Conservation (phyloP, 2,888 invertebrate species). For the Hoplodrina ambigua region DNA sequence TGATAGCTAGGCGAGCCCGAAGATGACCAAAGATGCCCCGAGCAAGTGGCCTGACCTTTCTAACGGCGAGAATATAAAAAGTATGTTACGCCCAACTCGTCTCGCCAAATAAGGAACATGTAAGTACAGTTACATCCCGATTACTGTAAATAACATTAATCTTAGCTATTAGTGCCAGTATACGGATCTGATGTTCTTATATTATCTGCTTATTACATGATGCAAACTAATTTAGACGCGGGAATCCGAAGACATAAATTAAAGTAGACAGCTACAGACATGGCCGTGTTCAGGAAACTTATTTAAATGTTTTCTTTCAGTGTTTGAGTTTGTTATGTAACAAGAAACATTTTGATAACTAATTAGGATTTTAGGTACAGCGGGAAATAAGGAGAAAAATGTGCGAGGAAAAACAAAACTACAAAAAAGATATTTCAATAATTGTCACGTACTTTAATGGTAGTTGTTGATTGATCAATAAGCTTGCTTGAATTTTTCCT, state of each 20-base stretch:
- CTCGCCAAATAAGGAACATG: slow-evolving; percentile 64
- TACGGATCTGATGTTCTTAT: slow-evolving; percentile 45
- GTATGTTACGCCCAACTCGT: slow-evolving; percentile 60
- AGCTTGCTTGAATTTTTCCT: no score
- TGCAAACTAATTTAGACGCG: slow-evolving; percentile 31
- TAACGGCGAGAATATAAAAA: slow-evolving; percentile 59
- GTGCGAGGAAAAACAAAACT: no score
- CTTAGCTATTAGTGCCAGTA: slow-evolving; percentile 54
- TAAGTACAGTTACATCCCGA: slow-evolving; percentile 60
- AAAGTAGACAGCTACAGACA: neutral
- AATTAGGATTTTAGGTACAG: no score
- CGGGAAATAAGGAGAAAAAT: no score
- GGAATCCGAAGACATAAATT: slow-evolving; percentile 23
- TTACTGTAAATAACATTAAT: slow-evolving; percentile 61
- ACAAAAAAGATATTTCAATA: no score
- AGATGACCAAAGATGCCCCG: slow-evolving; percentile 6
- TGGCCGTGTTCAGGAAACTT: no score
- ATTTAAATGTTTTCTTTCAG: no score
- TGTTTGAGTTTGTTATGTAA: no score
- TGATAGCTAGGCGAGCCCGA: slow-evolving; percentile 26
- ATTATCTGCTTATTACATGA: slow-evolving; percentile 37
- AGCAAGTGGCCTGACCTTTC: slow-evolving; percentile 54
- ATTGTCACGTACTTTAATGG: no score
- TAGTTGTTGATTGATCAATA: no score
- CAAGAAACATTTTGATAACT: no score